Base-by-base conservation (phyloP, 2,888 invertebrate species). In the Pocota personata region DNA sequence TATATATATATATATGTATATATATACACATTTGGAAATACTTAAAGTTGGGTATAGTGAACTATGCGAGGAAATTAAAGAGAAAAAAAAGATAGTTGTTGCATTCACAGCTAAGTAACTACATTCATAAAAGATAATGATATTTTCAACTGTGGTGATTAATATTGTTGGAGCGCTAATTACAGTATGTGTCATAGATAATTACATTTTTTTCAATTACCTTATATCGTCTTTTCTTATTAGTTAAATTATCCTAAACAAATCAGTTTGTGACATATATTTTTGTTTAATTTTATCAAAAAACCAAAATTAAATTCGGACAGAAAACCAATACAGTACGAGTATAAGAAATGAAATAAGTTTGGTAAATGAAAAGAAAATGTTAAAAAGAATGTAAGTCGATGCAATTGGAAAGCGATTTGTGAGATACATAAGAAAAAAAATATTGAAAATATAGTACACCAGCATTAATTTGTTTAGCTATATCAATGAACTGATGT, bases 61-160 rank as follows among this genome's bases (percentile, higher is more conserved):
- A 71, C 64, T 84, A 84, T 79, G 79, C 79, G 43, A 66, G 79
- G 57, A 83, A 77, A 69, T 67, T 19, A 32, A 73, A 80, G 60
- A 24, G 0, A 71, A 82, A 72, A 60, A 0, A 58, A 82, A 72
- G 50, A 32, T 32, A 72, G 55, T 71, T 66, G 37, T 60, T 66
- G 71, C 84, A 84, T 84, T 84, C 84, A 75, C 78, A 79, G 84
- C 84, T 84, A 84, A 64, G 64, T 67, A 73, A 71, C 64, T 84
- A 84, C 75, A 57, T 71, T 60, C 50, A 60, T 35, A 60, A 60
- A 73, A 52, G 14, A 48, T 72, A 48, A 78, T 73, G 43, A 50
- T 79, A 52, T 69, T 69, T 75, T 69, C 24, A 84, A 79, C 57
- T 48, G 55, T 0, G 40, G 62, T 80, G 80, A 83, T 72, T 78